These are phyloP conservation scores for Myiothlypis coronata DNA, from an alignment of 2,797 vertebrate species.

Conservation along the genomic window DNA sequence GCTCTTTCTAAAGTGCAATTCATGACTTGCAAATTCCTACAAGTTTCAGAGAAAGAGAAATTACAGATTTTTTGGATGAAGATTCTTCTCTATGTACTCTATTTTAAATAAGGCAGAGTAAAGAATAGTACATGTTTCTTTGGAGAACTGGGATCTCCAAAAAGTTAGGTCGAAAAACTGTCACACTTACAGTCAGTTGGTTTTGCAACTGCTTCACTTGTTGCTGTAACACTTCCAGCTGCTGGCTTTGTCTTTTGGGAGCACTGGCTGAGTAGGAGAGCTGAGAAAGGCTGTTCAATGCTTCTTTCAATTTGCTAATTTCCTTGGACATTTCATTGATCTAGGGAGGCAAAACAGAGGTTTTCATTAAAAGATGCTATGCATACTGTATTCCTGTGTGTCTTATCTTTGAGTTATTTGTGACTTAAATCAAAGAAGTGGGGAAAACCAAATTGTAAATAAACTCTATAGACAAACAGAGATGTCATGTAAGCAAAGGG, in stretches of 20 bases:
- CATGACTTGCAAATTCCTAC: not conserved
- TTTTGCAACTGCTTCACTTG: conserved; percentile 94
- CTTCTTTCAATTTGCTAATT: conserved; percentile 92
- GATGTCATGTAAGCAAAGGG: not conserved
- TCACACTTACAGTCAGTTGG: conserved; percentile 87
- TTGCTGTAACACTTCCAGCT: conserved; percentile 89
- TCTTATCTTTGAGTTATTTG: not conserved
- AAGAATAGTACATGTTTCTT: accelerated
- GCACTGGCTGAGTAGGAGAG: conserved; percentile 88
- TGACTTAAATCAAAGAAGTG: not conserved
- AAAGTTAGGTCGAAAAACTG: not conserved
- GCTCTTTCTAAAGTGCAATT: not conserved
- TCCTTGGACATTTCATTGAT: conserved; percentile 93
- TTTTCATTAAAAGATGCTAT: not conserved
- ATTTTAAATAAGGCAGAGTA: not conserved
- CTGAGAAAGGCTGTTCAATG: conserved; percentile 95
- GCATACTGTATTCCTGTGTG: not conserved
- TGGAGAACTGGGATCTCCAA: not conserved
- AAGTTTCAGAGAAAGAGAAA: not conserved
- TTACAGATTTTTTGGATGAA: not conserved
- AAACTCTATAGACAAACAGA: not conserved
- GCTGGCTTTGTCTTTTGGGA: conserved; percentile 88
- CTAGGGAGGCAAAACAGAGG: conserved; percentile 60
- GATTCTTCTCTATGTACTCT: not conserved
- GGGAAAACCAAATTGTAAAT: not conserved